Base-by-base conservation (phyloP, 2,797 vertebrate species). In the Spheniscus humboldti region DNA sequence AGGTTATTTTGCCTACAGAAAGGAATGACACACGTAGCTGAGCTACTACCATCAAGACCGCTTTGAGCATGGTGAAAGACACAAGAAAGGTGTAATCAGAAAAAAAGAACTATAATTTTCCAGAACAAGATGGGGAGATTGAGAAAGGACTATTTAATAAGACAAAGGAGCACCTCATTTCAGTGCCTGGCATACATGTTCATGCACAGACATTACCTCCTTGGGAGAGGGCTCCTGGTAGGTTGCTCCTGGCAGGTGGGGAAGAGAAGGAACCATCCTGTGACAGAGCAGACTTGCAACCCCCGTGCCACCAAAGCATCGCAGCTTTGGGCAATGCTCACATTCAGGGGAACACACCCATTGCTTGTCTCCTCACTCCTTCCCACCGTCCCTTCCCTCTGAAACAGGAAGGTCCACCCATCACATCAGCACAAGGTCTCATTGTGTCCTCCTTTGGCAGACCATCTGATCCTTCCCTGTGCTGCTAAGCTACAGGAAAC, bases 101-200 rank as follows among this genome's bases (percentile, higher is more conserved):
- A 79, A 86, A 86, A 94, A 95, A 97, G 50, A 64, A 77, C 92
- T 96, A 64, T 95, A 91, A 97, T 97, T 97, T 97, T 94, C 66
- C 37, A 77, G 88, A 91, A 47, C 19, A 89, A 92, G 82, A 88
- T 62, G 78, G 39, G 33, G 69, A 88, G 67, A 82, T 77, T 82
- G 69, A 91, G 81, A 91, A 88, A 89, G 56, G 28, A 22, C 59
- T 91, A 78, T 90, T 96, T 92, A 94, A 92, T 55, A 86, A 92
- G 79, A 95, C 60, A 86, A 96, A 86, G 50, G 37, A 92, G 53
- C 63, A 52, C 59, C 94, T 48, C 19, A 25, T 84, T 50, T 86
- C 52, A 18, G 67, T 74, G 50, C 20, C 53, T 75, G 68, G 4
- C 27, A 13, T 35, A 43, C 17, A 53, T 0, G 0, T 64, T 50